These are phyloP conservation scores for Criorhina ranunculi DNA, from an alignment of 2,888 invertebrate genomes.

Conservation along the genomic window DNA sequence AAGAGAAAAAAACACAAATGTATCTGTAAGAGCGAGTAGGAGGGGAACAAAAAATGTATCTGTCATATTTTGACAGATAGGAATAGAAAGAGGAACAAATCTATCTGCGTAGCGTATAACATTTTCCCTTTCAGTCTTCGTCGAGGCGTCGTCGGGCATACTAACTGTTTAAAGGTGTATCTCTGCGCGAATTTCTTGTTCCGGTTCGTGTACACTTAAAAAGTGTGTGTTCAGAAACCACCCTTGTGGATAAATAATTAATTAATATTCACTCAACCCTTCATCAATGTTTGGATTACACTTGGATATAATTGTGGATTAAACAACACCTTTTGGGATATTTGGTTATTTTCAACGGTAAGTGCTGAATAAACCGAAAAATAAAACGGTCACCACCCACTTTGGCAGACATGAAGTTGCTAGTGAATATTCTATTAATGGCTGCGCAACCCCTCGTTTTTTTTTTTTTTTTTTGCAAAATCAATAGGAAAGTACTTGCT, in stretches of 20 bases:
- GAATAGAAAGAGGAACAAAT: conserved; percentile 67
- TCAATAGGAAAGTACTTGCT: conserved; percentile 23
- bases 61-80: conserved; percentile 30
- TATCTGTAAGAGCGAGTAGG: background rate
- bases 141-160: conserved; percentile 74
- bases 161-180: conserved; percentile 39
- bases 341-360: conserved; percentile 43
- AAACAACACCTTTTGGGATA: conserved; percentile 54
- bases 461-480: conserved; percentile 8
- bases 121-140: conserved; percentile 72
- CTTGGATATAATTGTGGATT: conserved; percentile 60
- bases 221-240: conserved; percentile 58
- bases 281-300: conserved; percentile 56
- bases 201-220: conserved; percentile 73
- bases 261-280: conserved; percentile 33
- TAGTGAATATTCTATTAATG: conserved; percentile 1
- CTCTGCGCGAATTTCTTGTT: conserved; percentile 62
- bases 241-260: conserved; percentile 60
- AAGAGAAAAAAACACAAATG: conserved; percentile 40
- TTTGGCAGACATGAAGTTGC: conserved; percentile 40
- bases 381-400: conserved; percentile 63
- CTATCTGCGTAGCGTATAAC: conserved; percentile 28
- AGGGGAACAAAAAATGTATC: background rate
- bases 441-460: background rate
- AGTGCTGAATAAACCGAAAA: conserved; percentile 9